A percentile compares a stretch with the other conserved stretches of the same genome.
Conservation (phyloP, 2,888 invertebrate species). For the Serripes groenlandicus region DNA sequence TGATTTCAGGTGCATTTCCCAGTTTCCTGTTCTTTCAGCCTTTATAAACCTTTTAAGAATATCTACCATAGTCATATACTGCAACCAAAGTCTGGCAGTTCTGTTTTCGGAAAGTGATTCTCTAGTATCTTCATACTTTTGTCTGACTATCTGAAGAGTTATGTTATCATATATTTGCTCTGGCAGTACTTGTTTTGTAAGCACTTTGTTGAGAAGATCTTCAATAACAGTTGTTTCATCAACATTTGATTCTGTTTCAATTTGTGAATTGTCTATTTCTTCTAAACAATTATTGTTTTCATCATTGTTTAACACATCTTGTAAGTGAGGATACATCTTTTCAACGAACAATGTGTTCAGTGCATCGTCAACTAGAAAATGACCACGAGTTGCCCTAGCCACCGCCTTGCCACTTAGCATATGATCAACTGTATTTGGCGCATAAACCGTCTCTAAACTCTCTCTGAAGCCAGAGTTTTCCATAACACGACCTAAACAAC, state of each 20-base stretch:
- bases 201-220: slow-evolving; percentile 12
- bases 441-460: slow-evolving; percentile 74
- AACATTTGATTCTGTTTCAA: too few relatives aligned
- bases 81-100: slow-evolving; percentile 60
- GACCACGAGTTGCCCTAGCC: slow-evolving; percentile 64
- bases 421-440: slow-evolving; percentile 67
- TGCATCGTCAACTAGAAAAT: slow-evolving; percentile 66
- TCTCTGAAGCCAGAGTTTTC: slow-evolving; percentile 69
- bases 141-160: neutral
- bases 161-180: neutral
- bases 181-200: neutral
- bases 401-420: slow-evolving; percentile 73
- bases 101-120: neutral
- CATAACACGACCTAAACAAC: slow-evolving; percentile 69
- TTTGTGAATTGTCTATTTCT: too few relatives aligned
- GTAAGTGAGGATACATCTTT: slow-evolving; percentile 1
- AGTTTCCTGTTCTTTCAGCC: slow-evolving; percentile 61
- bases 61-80: slow-evolving; percentile 70
- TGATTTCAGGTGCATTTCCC: slow-evolving; percentile 3
- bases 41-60: slow-evolving; percentile 63
- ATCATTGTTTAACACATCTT: neutral
- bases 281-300: neutral
- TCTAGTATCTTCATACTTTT: neutral
- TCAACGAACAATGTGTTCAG: slow-evolving; percentile 38
- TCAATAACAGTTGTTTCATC: too few relatives aligned